Base-by-base conservation (phyloP, 2,888 invertebrate species). In the Zelleria hepariella region DNA sequence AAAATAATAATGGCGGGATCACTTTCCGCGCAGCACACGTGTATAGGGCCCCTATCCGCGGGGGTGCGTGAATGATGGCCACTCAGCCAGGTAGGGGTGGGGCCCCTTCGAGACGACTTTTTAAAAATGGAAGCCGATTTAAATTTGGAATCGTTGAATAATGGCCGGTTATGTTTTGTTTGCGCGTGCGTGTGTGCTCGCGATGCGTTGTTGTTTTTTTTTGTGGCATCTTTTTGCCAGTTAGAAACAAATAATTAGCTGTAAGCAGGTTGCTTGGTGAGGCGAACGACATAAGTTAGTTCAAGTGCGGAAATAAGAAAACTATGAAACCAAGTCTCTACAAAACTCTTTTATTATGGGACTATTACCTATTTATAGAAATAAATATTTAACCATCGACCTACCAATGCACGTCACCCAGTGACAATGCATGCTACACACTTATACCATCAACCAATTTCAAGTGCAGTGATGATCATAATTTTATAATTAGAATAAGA, bases 31-130 rank as follows among this genome's bases (percentile, higher is more conserved):
- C 64, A 67, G 66, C 74, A 66, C 71, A 72, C 76, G 78, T 79
- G 76, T 75, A 70, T 66, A 65, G 65, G 68, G 66, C 7, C 55
- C 71, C 74, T 71, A 69, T 68, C 74, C 72, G 80, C 74, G 78
- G 80, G 79, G 80, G 75, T 77, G 70, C 68, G 75, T 25, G 77
- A 83, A 79, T 77, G 77, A 85, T 86, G 73, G 80, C 78, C 74
- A 72, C 75, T 72, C 69, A 68, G 67, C 68, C 82, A 85, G 84
- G 84, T 85, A 70, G 68, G 75, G 80, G 75, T 67, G 68, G 68
- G 59, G 62, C 64, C 67, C 66, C 68, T 66, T 67, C 65, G 69
- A 73, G 70, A 67, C 68, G 64, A 70, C 68, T 70, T 77, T 61
- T 74, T 69, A 70, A 77, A 78, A 71, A 75, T 74, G 71, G 73